Conservation (phyloP, 2,113 vertebrate genomes). For the Lonchura striata region DNA sequence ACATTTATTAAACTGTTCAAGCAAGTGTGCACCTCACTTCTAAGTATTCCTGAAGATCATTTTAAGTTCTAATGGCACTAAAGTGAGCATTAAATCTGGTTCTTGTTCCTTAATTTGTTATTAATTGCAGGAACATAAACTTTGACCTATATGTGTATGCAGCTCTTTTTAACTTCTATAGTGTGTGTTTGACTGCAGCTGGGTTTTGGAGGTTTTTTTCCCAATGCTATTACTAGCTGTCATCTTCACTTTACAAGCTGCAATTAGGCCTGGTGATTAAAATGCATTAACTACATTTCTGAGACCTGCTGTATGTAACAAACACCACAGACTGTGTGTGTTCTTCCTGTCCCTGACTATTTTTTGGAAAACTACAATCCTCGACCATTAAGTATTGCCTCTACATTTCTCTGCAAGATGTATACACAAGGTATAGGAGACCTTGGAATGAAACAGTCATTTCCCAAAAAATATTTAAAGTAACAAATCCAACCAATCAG, state of each 20-base stretch:
- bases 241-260: neutral
- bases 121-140: neutral
- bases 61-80: neutral
- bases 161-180: neutral
- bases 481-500: neutral
- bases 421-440: neutral
- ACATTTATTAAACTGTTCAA: neutral
- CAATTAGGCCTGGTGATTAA: neutral
- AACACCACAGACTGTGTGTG: neutral
- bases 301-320: neutral
- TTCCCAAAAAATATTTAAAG: neutral
- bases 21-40: neutral
- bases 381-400: neutral
- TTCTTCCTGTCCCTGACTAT: neutral
- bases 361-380: neutral
- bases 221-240: neutral
- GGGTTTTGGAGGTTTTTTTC: neutral
- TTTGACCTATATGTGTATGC: neutral
- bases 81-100: neutral
- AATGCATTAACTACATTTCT: neutral
- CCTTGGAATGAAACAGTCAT: neutral
- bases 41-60: neutral
- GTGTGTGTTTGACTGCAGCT: neutral
- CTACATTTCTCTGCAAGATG: neutral
- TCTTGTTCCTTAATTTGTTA: neutral